Evolutionary conservation across 2,888 invertebrate genomes (phyloP).

Genomic region (Harpalus rubripes): DNA sequence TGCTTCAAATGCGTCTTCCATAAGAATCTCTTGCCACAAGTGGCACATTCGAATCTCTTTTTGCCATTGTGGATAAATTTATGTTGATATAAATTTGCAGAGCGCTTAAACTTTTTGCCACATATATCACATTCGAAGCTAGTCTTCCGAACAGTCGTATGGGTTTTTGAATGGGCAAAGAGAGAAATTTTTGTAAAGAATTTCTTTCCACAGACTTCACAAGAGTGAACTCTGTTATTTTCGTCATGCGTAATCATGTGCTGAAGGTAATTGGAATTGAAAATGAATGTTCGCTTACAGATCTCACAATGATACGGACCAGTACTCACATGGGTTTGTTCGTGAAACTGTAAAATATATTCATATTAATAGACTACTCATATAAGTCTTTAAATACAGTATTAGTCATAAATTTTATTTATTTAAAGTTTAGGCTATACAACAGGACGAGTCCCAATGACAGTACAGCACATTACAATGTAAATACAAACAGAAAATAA

Average conservation of each 20-base stretch:
- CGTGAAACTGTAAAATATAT: too few species aligned
- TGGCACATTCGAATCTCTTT: constrained; percentile 2
- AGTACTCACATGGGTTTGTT: not conserved
- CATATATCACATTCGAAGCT: not conserved
- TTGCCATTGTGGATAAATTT: not conserved
- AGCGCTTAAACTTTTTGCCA: not conserved
- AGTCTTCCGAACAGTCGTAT: not conserved
- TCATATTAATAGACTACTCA: too few species aligned
- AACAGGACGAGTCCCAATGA: too few species aligned
- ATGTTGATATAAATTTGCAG: not conserved
- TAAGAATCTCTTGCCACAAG: constrained; percentile 8
- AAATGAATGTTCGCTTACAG: not conserved
- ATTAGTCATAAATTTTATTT: too few species aligned
- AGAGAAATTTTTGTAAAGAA: not conserved
- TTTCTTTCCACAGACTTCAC: not conserved
- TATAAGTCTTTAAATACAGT: too few species aligned
- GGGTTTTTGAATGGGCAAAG: not conserved
- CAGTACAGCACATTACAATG: too few species aligned
- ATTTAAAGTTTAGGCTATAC: too few species aligned
- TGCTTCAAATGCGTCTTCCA: not conserved
- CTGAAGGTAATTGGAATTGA: too few species aligned
- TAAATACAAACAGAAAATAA: too few species aligned
- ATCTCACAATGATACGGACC: not conserved
- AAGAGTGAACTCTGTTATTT: not conserved
- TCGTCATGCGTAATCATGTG: not conserved